phyloP scores from a whole-genome alignment of 2,888 invertebrate species.

The Clistopyga incitator region DNA sequence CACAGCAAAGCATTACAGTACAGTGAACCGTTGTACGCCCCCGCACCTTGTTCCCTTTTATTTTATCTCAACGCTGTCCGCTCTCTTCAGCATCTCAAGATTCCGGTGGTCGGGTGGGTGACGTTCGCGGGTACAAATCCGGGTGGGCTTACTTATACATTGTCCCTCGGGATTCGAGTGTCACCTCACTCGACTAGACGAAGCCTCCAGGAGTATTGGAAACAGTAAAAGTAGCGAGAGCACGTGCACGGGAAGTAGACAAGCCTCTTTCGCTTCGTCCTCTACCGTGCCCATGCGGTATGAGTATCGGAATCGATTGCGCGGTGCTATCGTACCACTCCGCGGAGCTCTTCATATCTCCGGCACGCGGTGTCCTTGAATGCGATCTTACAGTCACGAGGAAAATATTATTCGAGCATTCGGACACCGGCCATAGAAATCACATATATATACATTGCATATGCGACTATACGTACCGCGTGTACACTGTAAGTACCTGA shows the following conservation, averaged over 20 bases:
- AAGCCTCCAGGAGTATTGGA: constrained; percentile 13
- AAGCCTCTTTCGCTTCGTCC: constrained; percentile 25
- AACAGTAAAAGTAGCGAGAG: not conserved
- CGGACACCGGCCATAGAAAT: constrained; percentile 29
- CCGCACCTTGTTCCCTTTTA: not conserved
- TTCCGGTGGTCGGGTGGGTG: constrained; percentile 18
- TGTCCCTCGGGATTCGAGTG: constrained; percentile 19
- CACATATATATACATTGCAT: not conserved
- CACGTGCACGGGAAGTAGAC: constrained; percentile 50
- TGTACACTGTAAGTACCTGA: constrained; percentile 5
- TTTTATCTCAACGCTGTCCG: not conserved
- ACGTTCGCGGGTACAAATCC: constrained; percentile 8
- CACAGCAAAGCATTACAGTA: not conserved
- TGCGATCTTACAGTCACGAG: constrained; percentile 64
- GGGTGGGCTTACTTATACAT: constrained; percentile 3
- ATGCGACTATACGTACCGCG: not conserved
- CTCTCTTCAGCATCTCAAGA: not conserved
- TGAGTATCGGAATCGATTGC: constrained; percentile 58
- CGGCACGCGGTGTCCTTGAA: constrained; percentile 41
- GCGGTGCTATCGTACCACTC: constrained; percentile 40
- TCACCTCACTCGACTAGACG: constrained; percentile 26
- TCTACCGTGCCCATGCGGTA: constrained; percentile 21
- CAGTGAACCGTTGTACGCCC: not conserved
- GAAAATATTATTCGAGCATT: constrained; percentile 76
- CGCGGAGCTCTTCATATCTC: constrained; percentile 24